Evolutionary conservation across 2,113 vertebrate species (phyloP), one percentile per base, ranked within the genome.

Genomic region (Neodontobutis hainanensis): DNA sequence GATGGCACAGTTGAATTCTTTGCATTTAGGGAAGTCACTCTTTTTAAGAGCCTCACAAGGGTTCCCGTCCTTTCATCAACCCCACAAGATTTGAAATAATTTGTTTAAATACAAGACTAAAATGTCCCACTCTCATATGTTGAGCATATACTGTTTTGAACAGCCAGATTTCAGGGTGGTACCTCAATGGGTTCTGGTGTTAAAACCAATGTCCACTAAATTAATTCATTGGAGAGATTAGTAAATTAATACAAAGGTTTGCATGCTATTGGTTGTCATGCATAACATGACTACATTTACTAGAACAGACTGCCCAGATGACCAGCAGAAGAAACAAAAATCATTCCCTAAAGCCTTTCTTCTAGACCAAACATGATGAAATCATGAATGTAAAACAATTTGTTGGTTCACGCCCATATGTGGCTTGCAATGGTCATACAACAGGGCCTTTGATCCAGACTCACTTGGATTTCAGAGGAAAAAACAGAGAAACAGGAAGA

Each of bases 401-500:
- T 53, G 44, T 52, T 64, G 52, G 73, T 78, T 74, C 62, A 66
- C 40, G 50, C 67, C 65, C 84, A 83, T 70, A 78, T 88, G 81
- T 76, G 65, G 56, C 61, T 40, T 61, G 47, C 55, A 50, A 61
- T 48, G 49, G 65, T 61, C 42, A 64, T 45, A 76, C 69, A 70
- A 76, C 69, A 70, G 48, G 49, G 53, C 57, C 75, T 88, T 83
- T 86, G 71, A 84, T 87, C 45, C 11, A 70, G 50, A 52, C 68
- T 70, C 12, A 34, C 76, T 77, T 76, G 69, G 64, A 87, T 73
- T 45, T 73, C 46, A 73, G 61, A 60, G 61, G 69, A 75, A 74
- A 75, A 66, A 73, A 76, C 43, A 69, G 75, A 82, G 65, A 75
- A 82, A 85, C 73, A 82, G 82, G 82, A 87, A 77, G 70, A 35